phyloP scores from a whole-genome alignment of 2,113 vertebrate genomes.

The Cisticola juncidis region DNA sequence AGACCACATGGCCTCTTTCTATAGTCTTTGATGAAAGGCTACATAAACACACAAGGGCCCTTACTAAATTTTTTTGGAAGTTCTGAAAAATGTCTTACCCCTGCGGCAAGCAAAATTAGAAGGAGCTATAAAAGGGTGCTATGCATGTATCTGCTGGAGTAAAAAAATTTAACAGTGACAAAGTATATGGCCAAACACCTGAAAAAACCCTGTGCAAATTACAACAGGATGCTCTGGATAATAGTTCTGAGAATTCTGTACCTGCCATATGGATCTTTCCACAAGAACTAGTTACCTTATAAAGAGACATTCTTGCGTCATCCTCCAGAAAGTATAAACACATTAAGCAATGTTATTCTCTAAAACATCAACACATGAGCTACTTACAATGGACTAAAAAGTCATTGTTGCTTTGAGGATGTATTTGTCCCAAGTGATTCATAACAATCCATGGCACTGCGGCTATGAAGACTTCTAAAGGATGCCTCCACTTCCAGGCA shows the following conservation, averaged over 20 bases:
- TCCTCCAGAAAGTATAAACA: constrained; percentile 55
- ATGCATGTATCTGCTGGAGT: background rate
- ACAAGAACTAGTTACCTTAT: constrained; percentile 44
- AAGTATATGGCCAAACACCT: background rate
- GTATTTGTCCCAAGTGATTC: constrained; percentile 70
- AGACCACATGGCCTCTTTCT: constrained; percentile 59
- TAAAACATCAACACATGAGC: constrained; percentile 65
- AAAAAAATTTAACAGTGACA: background rate
- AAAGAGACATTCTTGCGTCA: constrained; percentile 16
- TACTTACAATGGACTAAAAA: constrained; percentile 67
- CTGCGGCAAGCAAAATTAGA: background rate
- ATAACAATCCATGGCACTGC: constrained; percentile 55
- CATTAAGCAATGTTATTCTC: constrained; percentile 65
- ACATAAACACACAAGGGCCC: constrained; percentile 53
- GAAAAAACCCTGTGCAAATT: background rate
- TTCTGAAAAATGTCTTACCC: constrained; percentile 43
- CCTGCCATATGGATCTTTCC: constrained; percentile 37
- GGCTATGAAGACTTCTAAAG: constrained; percentile 60
- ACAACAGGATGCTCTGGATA: background rate
- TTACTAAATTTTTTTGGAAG: constrained; percentile 17
- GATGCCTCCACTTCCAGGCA: constrained; percentile 65
- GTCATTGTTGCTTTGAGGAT: constrained; percentile 68
- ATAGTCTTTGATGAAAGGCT: constrained; percentile 65
- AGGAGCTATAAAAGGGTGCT: background rate
- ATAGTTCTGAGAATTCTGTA: background rate